Evolutionary conservation across 2,797 vertebrate genomes (phyloP), one percentile per base, ranked within the genome.

Genomic region (Cryptoprocta ferox): DNA sequence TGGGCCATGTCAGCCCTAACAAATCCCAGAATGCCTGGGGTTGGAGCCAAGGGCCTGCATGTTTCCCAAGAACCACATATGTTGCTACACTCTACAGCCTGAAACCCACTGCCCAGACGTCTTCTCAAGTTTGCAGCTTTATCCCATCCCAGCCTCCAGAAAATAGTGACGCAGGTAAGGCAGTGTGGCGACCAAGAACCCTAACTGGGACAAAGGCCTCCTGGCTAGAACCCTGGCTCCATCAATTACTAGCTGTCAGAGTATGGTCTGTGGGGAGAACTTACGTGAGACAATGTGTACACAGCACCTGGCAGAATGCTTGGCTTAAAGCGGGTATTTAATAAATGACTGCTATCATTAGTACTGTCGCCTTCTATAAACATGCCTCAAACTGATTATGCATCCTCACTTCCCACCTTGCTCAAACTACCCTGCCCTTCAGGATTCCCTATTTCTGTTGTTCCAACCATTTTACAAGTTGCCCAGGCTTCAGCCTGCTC

Each of bases 51-150:
- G 1, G 66, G 75, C 59, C 93, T 56, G 6, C 39, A 26, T 42
- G 6, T 42, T 95, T 96, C 68, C 65, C n/a, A 88, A 84, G 35
- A 87, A 92, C 15, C 21, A 6, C n/a, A 84, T 71, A 88, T 68
- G 42, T 18, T 92, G 56, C 88, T 71, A 87, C 18, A 95, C 42
- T 75, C 53, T 75, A 61, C 18, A 91, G 61, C 71, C 26, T 88
- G 56, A 89, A 95, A 96, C 48, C 76, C 50, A 86, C 42, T 91
- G 61, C 28, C 73, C n/a, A 87, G 42, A 73, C 26, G 61, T 39
- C 76, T 90, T 80, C 79, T 95, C 42, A 92, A 70, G 26, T 84
- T 97, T 86, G 59, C 39, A 94, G 66, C 53, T 97, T 95, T 93
- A 88, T 84, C 32, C 75, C 91, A 94, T 53, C 39, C 50, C 37